phyloP scores from a whole-genome alignment of 1,140 invertebrate genomes.

The Varroa destructor region DNA sequence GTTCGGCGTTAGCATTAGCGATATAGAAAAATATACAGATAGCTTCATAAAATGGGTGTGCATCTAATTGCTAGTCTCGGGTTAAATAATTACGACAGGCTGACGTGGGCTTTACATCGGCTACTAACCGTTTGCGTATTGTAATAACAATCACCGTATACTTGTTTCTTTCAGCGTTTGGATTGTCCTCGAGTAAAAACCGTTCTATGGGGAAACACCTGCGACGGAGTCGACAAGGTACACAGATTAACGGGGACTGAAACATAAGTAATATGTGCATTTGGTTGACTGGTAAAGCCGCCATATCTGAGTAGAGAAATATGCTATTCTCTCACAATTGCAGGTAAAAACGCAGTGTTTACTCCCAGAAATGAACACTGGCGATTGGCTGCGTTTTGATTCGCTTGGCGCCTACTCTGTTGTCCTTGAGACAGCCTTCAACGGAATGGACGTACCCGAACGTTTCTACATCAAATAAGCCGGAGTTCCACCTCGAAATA shows the following conservation, averaged over 20 bases:
- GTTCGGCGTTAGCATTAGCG: too few relatives aligned
- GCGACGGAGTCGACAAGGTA: constrained; percentile 25
- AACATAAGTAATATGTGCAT: too few relatives aligned
- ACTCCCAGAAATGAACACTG: constrained; percentile 16
- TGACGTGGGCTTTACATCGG: too few relatives aligned
- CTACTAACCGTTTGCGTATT: too few relatives aligned
- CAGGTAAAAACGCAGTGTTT: constrained; percentile 22
- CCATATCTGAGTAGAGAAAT: too few relatives aligned
- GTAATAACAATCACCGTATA: neutral
- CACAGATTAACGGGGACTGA: too few relatives aligned
- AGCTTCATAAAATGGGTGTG: too few relatives aligned
- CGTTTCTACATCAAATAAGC: neutral
- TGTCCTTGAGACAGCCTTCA: constrained; percentile 21
- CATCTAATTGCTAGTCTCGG: too few relatives aligned
- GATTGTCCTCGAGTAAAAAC: constrained; percentile 4
- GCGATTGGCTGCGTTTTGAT: constrained; percentile 16
- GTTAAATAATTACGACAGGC: too few relatives aligned
- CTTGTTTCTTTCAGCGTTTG: neutral
- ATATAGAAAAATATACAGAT: too few relatives aligned
- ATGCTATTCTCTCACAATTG: neutral
- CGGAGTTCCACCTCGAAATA: too few relatives aligned
- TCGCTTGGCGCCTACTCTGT: constrained; percentile 12
- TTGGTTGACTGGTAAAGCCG: too few relatives aligned
- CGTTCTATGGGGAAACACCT: constrained; percentile 15
- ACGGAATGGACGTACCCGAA: constrained; percentile 22